Base-by-base conservation (phyloP, 2,888 invertebrate species). In the Heliconius erato region DNA sequence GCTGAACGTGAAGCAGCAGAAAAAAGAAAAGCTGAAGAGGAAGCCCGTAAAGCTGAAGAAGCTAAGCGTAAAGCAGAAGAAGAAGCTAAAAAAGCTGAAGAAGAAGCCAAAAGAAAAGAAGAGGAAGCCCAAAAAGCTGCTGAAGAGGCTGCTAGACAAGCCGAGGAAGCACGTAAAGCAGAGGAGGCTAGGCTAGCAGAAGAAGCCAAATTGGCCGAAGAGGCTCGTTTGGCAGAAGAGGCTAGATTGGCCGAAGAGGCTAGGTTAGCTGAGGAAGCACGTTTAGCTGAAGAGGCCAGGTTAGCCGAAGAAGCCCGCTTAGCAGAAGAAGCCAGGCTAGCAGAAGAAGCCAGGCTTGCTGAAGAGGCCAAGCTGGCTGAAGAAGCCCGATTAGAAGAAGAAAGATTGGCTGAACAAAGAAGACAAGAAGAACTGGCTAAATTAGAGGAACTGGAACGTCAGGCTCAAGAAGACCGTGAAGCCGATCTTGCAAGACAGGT, bases 401-500 rank as follows among this genome's bases (percentile, higher is more conserved):
- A 88, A 84, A 85, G 94, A 80, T 88, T 95, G 26, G 96, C 96
- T 0, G 95, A 96, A 87, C 96, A 96, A 86, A 92, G 92, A 4
- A 91, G 93, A 23, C 86, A 96, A 76, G 95, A 91, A 1, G 96
- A 96, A 89, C 92, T 96, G 68, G 92, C 96, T 14, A 94, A 96
- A 85, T 91, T 97, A 85, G 97, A 96, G 87, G 97, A 97, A 89
- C 92, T 97, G 69, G 97, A 97, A 81, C 96, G 95, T 87, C 96
- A 97, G 87, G 97, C 97, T 1, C 96, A 97, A 88, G 97, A 97
- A 88, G 97, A 97, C 88, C 96, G 96, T 40, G 97, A 97, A 92
- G 97, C 94, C 12, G 97, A 97, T 89, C 95, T 97, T 85, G 97
- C 97, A 78, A 95, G 97, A 88, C 97, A 97, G 94, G 96, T 96